Evolutionary conservation across 1,140 invertebrate species (phyloP).

Genomic region (Leptestheria dahalacensis): DNA sequence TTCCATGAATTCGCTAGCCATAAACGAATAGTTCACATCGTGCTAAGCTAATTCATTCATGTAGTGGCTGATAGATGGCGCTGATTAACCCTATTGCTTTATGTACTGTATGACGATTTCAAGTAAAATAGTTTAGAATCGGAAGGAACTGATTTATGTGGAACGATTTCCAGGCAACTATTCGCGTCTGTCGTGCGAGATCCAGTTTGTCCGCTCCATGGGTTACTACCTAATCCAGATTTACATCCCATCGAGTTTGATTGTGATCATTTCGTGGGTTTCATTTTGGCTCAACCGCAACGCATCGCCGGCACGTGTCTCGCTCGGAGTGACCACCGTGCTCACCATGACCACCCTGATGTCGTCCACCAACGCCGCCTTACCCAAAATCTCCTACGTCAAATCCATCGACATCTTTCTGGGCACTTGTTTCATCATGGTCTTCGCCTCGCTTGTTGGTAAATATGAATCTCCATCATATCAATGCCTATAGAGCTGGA

Average conservation of each 20-base stretch:
- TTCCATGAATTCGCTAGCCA: too few species aligned
- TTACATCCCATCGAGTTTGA: conserved; percentile 37
- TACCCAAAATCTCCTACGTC: conserved; percentile 35
- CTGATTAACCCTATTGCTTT: too few species aligned
- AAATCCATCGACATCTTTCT: conserved; percentile 34
- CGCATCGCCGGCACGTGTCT: conserved; percentile 40
- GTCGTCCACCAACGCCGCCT: conserved; percentile 34
- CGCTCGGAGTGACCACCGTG: conserved; percentile 40
- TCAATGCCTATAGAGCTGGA: too few species aligned
- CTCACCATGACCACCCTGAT: conserved; percentile 37
- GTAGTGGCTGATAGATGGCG: too few species aligned
- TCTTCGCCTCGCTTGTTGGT: conserved; percentile 29
- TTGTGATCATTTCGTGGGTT: conserved; percentile 37
- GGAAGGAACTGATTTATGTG: not conserved
- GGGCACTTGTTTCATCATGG: conserved; percentile 37
- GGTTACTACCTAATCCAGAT: conserved; percentile 38
- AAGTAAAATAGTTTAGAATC: too few species aligned
- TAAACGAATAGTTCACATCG: too few species aligned
- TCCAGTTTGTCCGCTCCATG: conserved; percentile 37
- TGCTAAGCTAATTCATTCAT: too few species aligned
- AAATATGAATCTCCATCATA: not conserved
- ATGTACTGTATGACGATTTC: too few species aligned
- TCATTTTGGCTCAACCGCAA: conserved; percentile 26
- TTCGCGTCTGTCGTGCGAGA: conserved; percentile 38
- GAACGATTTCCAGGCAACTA: conserved; percentile 36